Evolutionary conservation across 2,888 invertebrate genomes (phyloP).

Genomic region (Ceriagrion tenellum): DNA sequence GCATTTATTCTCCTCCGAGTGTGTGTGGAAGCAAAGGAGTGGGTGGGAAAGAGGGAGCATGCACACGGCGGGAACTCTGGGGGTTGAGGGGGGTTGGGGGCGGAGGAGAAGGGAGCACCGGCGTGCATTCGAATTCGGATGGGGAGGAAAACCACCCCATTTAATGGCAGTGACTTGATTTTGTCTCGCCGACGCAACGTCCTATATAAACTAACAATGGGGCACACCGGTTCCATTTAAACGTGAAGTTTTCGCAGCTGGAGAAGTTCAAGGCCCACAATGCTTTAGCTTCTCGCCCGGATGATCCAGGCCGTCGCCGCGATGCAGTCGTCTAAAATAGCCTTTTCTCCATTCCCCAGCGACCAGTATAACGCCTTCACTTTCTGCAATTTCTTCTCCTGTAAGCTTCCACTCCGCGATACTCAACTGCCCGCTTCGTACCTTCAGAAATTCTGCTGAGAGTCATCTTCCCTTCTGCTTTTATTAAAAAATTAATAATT

Average conservation of each 20-base stretch:
- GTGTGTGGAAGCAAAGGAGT: background rate
- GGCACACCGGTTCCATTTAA: constrained; percentile 47
- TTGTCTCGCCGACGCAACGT: constrained; percentile 40
- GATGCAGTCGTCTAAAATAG: background rate
- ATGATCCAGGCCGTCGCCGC: background rate
- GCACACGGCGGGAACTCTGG: background rate
- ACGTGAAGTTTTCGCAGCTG: constrained; percentile 38
- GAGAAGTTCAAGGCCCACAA: background rate
- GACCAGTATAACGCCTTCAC: too few species aligned
- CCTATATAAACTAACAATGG: constrained; percentile 37
- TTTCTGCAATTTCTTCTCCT: too few species aligned
- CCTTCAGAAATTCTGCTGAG: too few species aligned
- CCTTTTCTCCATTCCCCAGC: background rate
- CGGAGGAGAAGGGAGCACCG: background rate
- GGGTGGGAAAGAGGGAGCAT: background rate
- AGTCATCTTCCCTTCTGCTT: too few species aligned
- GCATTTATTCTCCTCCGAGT: constrained; percentile 18
- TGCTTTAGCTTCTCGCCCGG: background rate
- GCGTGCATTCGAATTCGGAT: background rate
- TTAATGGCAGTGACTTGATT: constrained; percentile 55
- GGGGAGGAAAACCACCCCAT: constrained; percentile 26
- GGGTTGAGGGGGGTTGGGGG: background rate
- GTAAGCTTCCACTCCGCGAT: too few species aligned
- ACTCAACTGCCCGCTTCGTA: too few species aligned
- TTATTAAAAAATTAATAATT: too few species aligned